phyloP scores from a whole-genome alignment of 2,797 vertebrate genomes.

The Gymnoscopelus microlampas region DNA sequence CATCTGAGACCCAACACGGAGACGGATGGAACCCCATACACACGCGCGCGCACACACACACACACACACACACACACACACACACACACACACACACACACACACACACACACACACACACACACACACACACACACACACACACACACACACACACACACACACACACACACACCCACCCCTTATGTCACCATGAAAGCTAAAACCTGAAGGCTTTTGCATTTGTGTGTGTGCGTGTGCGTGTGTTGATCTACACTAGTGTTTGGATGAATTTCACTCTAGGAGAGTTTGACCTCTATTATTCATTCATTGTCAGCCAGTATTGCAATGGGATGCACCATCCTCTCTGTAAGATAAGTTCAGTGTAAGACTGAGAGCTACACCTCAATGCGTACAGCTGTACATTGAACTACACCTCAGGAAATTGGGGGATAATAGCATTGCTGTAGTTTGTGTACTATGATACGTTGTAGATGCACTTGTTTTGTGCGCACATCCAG shows the following conservation, averaged over 20 bases:
- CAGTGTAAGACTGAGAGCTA: no score
- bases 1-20: slow-evolving; percentile 45
- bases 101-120: slow-evolving; percentile 10
- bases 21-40: slow-evolving; percentile 12
- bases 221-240: slow-evolving; percentile 19
- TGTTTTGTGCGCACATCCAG: no score
- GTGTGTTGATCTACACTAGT: not conserved
- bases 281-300: not conserved
- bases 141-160: not conserved
- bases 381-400: no score
- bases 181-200: not conserved
- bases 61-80: slow-evolving; percentile 26
- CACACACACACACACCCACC: not conserved
- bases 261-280: not conserved
- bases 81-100: slow-evolving; percentile 25
- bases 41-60: no score
- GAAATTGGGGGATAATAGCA: no score
- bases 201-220: not conserved
- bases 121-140: slow-evolving; percentile 6
- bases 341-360: no score
- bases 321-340: no score
- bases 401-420: no score
- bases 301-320: not conserved
- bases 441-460: no score
- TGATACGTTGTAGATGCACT: no score